Percentiles rank a stretch among this genome's conserved stretches.
phyloP scores from a whole-genome alignment of 2,797 vertebrate genomes.

The Enteromius mattozi region DNA sequence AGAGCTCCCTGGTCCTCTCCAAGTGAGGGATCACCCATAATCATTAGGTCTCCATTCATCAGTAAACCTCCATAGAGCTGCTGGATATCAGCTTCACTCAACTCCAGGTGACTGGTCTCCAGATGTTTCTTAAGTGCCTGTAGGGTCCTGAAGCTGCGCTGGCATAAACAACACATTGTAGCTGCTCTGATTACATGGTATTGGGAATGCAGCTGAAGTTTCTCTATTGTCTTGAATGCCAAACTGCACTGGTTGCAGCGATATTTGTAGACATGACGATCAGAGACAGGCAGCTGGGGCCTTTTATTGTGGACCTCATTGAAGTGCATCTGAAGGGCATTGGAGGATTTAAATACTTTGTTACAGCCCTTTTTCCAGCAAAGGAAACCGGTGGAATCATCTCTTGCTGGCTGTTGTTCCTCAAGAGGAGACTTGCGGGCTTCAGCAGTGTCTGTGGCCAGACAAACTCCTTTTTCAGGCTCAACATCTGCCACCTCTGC shows the following conservation, averaged over 20 bases:
- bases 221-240: slow-evolving; percentile 98
- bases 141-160: slow-evolving; percentile 96
- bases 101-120: slow-evolving; percentile 95
- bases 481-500: slow-evolving; percentile 89
- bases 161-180: slow-evolving; percentile 99
- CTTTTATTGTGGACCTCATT: slow-evolving; percentile 96
- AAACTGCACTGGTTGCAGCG: slow-evolving; percentile 98
- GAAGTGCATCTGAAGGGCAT: slow-evolving; percentile 96
- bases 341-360: slow-evolving; percentile 96
- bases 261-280: slow-evolving; percentile 99
- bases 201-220: slow-evolving; percentile 97
- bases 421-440: slow-evolving; percentile 81
- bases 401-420: slow-evolving; percentile 84
- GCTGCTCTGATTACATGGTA: slow-evolving; percentile 97
- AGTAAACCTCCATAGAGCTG: slow-evolving; percentile 95
- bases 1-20: slow-evolving; percentile 92
- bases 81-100: slow-evolving; percentile 97
- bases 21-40: slow-evolving; percentile 90
- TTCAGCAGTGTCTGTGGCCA: slow-evolving; percentile 81
- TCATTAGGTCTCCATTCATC: slow-evolving; percentile 95
- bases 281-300: slow-evolving; percentile 94
- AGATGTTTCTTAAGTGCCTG: slow-evolving; percentile 98
- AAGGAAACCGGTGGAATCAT: slow-evolving; percentile 91
- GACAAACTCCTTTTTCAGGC: slow-evolving; percentile 81
- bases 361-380: slow-evolving; percentile 99